Evolutionary conservation across 2,113 vertebrate genomes (phyloP).

Genomic region (Brevimyrus niger): DNA sequence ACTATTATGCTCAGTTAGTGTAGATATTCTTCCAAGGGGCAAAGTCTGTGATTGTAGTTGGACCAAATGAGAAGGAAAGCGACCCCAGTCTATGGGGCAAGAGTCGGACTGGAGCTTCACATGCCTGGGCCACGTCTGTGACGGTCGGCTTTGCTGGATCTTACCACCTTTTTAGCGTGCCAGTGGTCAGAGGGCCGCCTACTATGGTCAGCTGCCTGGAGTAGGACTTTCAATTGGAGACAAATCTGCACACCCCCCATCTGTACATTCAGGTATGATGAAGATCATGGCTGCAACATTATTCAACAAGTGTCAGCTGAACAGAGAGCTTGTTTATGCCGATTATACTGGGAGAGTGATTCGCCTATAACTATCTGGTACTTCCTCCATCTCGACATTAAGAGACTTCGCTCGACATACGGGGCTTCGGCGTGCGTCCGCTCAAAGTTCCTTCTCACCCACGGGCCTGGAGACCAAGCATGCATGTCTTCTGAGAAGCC

Average conservation of each 20-base stretch:
- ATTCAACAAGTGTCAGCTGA: neutral
- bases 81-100: neutral
- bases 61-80: neutral
- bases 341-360: neutral
- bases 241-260: neutral
- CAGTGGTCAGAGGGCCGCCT: neutral
- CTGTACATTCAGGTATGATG: neutral
- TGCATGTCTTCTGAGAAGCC: slow-evolving; percentile 24
- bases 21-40: neutral
- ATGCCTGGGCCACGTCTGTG: neutral
- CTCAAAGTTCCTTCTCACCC: neutral
- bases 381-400: neutral
- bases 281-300: neutral
- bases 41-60: neutral
- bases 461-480: slow-evolving; percentile 12
- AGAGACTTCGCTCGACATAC: neutral
- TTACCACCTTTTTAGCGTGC: neutral
- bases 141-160: neutral
- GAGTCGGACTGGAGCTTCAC: neutral
- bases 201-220: neutral
- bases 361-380: neutral
- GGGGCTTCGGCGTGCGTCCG: neutral
- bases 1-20: neutral
- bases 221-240: neutral
- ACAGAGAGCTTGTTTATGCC: neutral